These are phyloP conservation scores for Nebria ingens DNA, from an alignment of 1,140 invertebrate genomes.

Conservation along the genomic window DNA sequence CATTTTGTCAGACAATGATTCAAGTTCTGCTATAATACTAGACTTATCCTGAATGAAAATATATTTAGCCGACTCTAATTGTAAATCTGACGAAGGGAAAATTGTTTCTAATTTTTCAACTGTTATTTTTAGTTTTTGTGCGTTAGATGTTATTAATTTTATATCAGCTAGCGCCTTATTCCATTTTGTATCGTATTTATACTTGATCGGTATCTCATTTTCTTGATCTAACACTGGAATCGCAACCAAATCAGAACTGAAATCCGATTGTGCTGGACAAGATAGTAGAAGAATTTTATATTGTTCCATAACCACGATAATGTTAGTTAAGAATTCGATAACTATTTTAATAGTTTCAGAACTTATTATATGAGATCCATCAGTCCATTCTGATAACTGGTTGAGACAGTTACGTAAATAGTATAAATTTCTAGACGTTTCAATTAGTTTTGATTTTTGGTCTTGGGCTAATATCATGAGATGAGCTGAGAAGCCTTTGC, in stretches of 20 bases:
- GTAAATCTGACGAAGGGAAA: conserved; percentile 22
- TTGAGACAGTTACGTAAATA: conserved; percentile 35
- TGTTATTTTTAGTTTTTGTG: conserved; percentile 35
- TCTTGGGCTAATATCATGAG: conserved; percentile 41
- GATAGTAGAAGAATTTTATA: conserved; percentile 46
- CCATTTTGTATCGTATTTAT: conserved; percentile 41
- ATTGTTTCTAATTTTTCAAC: conserved; percentile 32
- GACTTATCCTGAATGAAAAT: not conserved
- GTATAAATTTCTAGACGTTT: conserved; percentile 37
- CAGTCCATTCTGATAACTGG: conserved; percentile 35
- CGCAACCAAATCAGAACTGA: conserved; percentile 32
- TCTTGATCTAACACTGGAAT: conserved; percentile 34
- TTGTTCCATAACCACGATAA: conserved; percentile 45
- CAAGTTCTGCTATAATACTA: conserved; percentile 23
- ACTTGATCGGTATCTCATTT: conserved; percentile 24
- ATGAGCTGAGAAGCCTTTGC: conserved; percentile 62
- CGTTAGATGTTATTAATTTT: conserved; percentile 31
- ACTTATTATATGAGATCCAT: conserved; percentile 25
- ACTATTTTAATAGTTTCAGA: conserved; percentile 32
- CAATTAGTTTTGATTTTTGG: conserved; percentile 41
- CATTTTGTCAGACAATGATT: conserved; percentile 32
- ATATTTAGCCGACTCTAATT: not conserved
- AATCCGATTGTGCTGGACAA: conserved; percentile 41
- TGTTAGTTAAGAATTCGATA: conserved; percentile 38
- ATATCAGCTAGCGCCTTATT: conserved; percentile 34